A percentile compares a stretch with the other conserved stretches of the same genome.
phyloP scores from a whole-genome alignment of 2,888 invertebrate genomes.

The Oxyteleia sp. region DNA sequence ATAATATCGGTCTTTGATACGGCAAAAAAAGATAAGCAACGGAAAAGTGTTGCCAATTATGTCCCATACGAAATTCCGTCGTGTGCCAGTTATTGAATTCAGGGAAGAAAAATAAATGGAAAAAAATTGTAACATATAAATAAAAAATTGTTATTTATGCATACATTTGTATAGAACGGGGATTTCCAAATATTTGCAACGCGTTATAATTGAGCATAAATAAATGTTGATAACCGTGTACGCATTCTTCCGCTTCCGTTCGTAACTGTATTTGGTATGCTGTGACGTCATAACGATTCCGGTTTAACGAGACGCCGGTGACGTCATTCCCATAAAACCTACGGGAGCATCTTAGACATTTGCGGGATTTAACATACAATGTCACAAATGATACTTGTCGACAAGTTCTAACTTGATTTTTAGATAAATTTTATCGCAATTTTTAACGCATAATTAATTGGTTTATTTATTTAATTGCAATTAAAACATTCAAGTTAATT shows the following conservation, averaged over 20 bases:
- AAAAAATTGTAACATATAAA: too few relatives aligned
- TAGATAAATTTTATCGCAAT: background rate
- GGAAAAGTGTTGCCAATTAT: constrained; percentile 15
- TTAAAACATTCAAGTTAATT: too few relatives aligned
- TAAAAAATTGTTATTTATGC: constrained; percentile 20
- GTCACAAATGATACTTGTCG: constrained; percentile 22
- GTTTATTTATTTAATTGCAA: too few relatives aligned
- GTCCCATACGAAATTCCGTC: constrained; percentile 25
- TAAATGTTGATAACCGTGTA: constrained; percentile 46
- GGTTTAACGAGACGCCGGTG: constrained; percentile 77
- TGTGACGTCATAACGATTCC: constrained; percentile 75
- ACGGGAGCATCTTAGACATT: constrained; percentile 48
- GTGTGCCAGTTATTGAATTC: constrained; percentile 30
- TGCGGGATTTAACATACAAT: constrained; percentile 13
- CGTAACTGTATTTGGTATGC: constrained; percentile 64
- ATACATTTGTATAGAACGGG: constrained; percentile 3
- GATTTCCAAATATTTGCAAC: constrained; percentile 20
- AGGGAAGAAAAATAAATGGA: constrained; percentile 2
- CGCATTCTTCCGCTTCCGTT: constrained; percentile 47
- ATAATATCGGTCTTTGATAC: constrained; percentile 14
- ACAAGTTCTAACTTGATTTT: background rate
- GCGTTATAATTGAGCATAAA: constrained; percentile 38
- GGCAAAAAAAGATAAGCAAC: constrained; percentile 2
- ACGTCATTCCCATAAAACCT: constrained; percentile 80
- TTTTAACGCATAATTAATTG: background rate